Evolutionary conservation across 2,113 vertebrate species (phyloP).

Genomic region (Petroica traversi): DNA sequence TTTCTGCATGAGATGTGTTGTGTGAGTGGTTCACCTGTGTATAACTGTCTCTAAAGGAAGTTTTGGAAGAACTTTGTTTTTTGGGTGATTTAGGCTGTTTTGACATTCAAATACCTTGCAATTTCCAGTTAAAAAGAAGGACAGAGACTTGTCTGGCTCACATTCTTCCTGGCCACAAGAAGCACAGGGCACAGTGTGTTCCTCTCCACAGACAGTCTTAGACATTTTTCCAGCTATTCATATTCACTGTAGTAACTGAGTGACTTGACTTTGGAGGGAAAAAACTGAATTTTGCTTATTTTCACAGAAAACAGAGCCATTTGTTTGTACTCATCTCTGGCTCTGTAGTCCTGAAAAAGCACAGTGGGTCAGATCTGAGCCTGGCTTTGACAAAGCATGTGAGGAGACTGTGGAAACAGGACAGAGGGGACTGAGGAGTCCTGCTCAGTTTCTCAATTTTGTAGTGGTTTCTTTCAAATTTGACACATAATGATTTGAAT

Average conservation of each 20-base stretch:
- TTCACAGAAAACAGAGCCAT: background rate
- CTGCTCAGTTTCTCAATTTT: background rate
- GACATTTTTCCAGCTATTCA: background rate
- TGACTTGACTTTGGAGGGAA: background rate
- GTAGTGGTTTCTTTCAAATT: background rate
- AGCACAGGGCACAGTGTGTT: background rate
- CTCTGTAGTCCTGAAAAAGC: background rate
- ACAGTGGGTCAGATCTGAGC: background rate
- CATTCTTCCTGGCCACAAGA: background rate
- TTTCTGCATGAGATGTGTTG: background rate
- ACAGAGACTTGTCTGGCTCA: background rate
- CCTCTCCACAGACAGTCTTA: background rate
- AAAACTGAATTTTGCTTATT: background rate
- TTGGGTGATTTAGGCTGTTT: background rate
- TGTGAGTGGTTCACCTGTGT: accelerated
- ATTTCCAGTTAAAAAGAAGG: background rate
- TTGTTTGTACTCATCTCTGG: background rate
- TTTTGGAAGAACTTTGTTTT: background rate
- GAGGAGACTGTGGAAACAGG: background rate
- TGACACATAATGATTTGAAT: background rate
- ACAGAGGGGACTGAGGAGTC: background rate
- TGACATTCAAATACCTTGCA: background rate
- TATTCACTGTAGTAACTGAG: background rate
- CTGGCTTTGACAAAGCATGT: background rate
- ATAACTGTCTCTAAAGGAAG: background rate